These are phyloP conservation scores for Panonychus citri DNA, from an alignment of 1,140 invertebrate genomes.

Conservation along the genomic window DNA sequence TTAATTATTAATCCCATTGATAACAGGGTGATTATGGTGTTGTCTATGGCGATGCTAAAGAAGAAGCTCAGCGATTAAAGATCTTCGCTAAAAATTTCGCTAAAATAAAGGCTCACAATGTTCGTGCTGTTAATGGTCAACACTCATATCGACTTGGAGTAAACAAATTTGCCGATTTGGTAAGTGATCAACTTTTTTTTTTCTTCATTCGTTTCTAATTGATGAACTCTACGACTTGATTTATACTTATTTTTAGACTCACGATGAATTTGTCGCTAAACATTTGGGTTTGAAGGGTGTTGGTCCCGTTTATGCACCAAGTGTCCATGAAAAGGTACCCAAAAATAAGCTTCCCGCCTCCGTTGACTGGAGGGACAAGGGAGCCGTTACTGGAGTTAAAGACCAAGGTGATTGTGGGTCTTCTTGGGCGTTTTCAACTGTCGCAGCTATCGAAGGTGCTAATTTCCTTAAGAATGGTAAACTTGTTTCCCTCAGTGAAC, in stretches of 20 bases:
- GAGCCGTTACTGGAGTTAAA: constrained; percentile 52
- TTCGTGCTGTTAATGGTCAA: constrained; percentile 55
- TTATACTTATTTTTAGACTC: too few species aligned
- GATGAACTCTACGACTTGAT: too few species aligned
- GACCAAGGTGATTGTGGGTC: constrained; percentile 43
- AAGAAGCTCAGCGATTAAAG: constrained; percentile 10
- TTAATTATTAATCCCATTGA: too few species aligned
- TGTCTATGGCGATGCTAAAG: neutral
- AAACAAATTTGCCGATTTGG: constrained; percentile 72
- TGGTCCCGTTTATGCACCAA: too few species aligned
- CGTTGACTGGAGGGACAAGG: constrained; percentile 65
- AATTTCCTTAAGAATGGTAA: constrained; percentile 60
- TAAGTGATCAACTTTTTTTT: too few species aligned
- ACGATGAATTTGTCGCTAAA: too few species aligned
- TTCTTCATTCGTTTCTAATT: too few species aligned
- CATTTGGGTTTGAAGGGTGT: too few species aligned
- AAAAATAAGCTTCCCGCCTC: constrained; percentile 31
- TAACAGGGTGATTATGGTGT: too few species aligned
- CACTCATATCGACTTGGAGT: constrained; percentile 68
- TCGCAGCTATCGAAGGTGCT: constrained; percentile 83
- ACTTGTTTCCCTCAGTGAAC: constrained; percentile 78
- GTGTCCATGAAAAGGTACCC: too few species aligned
- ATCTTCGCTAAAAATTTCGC: constrained; percentile 65
- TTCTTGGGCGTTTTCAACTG: constrained; percentile 80
- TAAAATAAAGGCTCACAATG: constrained; percentile 47